Base-by-base conservation (phyloP, 2,888 invertebrate genomes). In the Drosophila maculinotata region DNA sequence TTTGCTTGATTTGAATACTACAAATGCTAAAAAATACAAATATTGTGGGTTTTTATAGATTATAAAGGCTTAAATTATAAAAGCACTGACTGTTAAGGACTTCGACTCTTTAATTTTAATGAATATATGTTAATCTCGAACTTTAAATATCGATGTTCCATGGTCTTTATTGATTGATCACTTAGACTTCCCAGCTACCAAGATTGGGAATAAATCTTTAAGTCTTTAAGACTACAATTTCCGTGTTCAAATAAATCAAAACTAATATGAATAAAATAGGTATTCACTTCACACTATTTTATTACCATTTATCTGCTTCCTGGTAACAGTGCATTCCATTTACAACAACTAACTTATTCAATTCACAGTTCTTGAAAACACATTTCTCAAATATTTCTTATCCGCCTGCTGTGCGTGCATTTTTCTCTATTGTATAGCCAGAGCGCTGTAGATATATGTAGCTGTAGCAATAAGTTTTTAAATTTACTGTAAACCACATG, bases 401-500 rank as follows among this genome's bases (percentile, higher is more conserved):
- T 28, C 28, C 35, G 41, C 58, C 28, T 36, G 39, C 31, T 25
- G 10, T 26, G 25, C 33, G 33, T 41, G 6, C 10, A n/a, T 35
- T 12, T 35, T 45, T 31, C 23, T 23, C 42, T 31, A 25, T 53
- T 45, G 12, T 26, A 10, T 10, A 14, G 30, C 30, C 30, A 12
- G 12, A 4, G 45, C 9, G 38, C 30, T 25, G 28, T 10, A 25
- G 56, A 39, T 57, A 39, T 10, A 39, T 57, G 31, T 10, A 28
- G 45, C 9, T 45, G 45, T 36, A 36, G 42, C 35, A 45, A 45
- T 58, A 36, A 15, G 28, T 26, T 35, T 41, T 30, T 41, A 48
- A 39, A 42, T 59, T 49, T 42, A 63, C 63, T 44, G 51, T 60
- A 60, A 49, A 51, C 41, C 59, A 60, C 44, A 64, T 49, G 63